phyloP scores from a whole-genome alignment of 2,797 vertebrate genomes.

The Protosalanx chinensis region DNA sequence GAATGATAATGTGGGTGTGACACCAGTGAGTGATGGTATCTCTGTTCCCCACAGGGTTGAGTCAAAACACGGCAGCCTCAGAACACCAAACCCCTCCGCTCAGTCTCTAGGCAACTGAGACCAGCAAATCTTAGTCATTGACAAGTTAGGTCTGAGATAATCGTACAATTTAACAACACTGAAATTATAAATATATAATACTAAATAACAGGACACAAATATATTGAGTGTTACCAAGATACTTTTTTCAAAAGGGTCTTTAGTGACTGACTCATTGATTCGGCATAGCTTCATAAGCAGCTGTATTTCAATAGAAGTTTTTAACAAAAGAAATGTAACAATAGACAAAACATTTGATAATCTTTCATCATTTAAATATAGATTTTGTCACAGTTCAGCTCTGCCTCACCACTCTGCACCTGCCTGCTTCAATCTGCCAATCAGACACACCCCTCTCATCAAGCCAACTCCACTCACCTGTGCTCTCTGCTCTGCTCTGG shows the following conservation, averaged over 20 bases:
- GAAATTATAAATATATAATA: slow-evolving; percentile 29
- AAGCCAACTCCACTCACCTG: too few species aligned
- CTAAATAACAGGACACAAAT: slow-evolving; percentile 5
- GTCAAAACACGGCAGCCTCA: slow-evolving; percentile 20
- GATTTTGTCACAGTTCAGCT: slow-evolving; percentile 46
- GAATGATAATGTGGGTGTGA: slow-evolving; percentile 60
- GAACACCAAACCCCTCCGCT: slow-evolving; percentile 10
- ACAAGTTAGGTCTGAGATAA: slow-evolving; percentile 37
- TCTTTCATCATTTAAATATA: neutral
- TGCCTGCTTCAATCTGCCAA: too few species aligned
- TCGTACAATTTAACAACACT: slow-evolving; percentile 44
- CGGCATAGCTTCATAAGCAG: slow-evolving; percentile 64
- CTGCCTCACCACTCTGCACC: too few species aligned
- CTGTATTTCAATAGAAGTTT: slow-evolving; percentile 34
- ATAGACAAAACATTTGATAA: slow-evolving; percentile 15
- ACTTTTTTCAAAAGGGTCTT: slow-evolving; percentile 37
- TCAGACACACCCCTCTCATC: too few species aligned
- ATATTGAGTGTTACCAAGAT: slow-evolving; percentile 16
- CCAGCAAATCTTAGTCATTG: slow-evolving; percentile 37
- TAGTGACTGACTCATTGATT: slow-evolving; percentile 40
- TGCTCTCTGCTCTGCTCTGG: too few species aligned
- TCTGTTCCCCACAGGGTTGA: slow-evolving; percentile 34
- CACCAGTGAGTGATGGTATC: slow-evolving; percentile 58
- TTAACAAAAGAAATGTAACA: slow-evolving; percentile 3
- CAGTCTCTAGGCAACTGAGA: slow-evolving; percentile 49